Evolutionary conservation across 2,113 vertebrate genomes (phyloP).

Genomic region (Ophthalmolycus amberensis): DNA sequence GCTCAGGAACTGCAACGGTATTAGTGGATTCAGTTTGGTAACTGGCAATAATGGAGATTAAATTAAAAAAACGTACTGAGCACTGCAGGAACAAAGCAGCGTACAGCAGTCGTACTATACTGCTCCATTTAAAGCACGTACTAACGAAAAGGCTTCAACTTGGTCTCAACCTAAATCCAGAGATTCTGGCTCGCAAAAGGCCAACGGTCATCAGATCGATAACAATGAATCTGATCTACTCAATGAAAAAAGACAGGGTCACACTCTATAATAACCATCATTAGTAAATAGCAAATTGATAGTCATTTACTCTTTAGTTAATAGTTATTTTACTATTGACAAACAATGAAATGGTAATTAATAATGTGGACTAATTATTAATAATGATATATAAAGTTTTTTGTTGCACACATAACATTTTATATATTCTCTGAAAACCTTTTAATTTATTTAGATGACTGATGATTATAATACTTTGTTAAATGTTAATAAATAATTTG

Average conservation of each 20-base stretch:
- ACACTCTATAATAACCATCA: neutral
- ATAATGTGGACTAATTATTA: neutral
- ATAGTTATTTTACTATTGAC: neutral
- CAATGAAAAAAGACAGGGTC: slow-evolving; percentile 16
- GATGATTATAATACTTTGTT: neutral
- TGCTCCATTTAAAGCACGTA: slow-evolving; percentile 51
- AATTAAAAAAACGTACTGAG: neutral
- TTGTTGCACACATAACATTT: neutral
- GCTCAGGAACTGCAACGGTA: neutral
- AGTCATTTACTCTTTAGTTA: neutral
- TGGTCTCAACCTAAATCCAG: neutral
- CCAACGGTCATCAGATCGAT: slow-evolving; percentile 4
- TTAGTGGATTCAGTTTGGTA: neutral
- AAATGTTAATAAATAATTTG: too few species aligned
- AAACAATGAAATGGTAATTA: neutral
- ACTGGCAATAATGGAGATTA: neutral
- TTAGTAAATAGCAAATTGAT: neutral
- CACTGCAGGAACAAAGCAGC: slow-evolving; percentile 23
- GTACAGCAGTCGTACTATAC: neutral
- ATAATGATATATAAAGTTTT: neutral
- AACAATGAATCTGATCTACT: neutral
- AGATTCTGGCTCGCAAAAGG: slow-evolving; percentile 18
- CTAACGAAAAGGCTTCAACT: slow-evolving; percentile 25
- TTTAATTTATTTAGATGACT: neutral
- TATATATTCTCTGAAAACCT: neutral